Evolutionary conservation across 1,140 invertebrate species (phyloP).

Genomic region (Hylaeus volcanicus): DNA sequence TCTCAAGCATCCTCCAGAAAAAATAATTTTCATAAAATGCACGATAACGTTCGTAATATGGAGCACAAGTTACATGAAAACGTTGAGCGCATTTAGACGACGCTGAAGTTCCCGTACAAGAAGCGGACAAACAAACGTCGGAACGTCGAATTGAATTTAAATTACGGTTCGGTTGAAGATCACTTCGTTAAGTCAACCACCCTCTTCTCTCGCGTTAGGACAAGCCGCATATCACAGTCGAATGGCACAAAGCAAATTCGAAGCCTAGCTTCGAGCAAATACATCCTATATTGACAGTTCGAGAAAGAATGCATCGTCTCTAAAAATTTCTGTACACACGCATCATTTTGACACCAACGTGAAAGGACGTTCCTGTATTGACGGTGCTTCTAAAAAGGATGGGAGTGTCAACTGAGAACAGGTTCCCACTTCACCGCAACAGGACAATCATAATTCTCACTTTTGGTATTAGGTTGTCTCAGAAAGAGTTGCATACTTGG

Average conservation of each 20-base stretch:
- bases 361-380: background rate
- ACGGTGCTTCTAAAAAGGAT: background rate
- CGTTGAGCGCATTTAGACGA: too few species aligned
- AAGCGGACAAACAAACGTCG: background rate
- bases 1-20: too few species aligned
- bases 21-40: too few species aligned
- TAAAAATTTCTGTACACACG: conserved; percentile 21
- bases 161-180: background rate
- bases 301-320: background rate
- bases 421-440: background rate
- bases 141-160: background rate
- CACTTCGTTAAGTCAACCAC: conserved; percentile 37
- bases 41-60: too few species aligned
- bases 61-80: too few species aligned
- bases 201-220: conserved; percentile 15
- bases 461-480: too few species aligned
- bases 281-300: conserved; percentile 8
- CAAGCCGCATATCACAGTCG: background rate
- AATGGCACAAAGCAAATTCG: conserved; percentile 38
- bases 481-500: too few species aligned
- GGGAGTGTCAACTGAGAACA: background rate
- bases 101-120: background rate
- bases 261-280: conserved; percentile 26
- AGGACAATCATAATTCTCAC: background rate
- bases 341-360: background rate